phyloP scores from a whole-genome alignment of 2,113 vertebrate species.

The Sciurus niger region DNA sequence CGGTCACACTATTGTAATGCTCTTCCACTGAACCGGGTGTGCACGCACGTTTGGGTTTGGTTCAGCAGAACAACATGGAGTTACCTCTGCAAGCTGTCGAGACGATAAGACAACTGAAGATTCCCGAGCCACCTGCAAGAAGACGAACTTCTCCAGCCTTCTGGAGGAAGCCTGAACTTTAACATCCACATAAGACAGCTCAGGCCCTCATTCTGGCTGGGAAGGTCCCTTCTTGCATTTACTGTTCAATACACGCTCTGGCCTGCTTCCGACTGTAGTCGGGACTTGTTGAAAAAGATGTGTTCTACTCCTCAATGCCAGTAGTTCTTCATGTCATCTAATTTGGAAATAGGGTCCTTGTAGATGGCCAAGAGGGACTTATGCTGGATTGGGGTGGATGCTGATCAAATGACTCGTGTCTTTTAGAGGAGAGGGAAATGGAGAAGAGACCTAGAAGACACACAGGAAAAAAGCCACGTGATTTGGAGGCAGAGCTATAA shows the following conservation, averaged over 20 bases:
- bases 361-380: background rate
- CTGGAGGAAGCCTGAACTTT: background rate
- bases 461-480: background rate
- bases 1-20: background rate
- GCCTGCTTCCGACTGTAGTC: background rate
- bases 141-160: background rate
- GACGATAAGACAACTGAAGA: background rate
- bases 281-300: background rate
- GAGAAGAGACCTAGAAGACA: background rate
- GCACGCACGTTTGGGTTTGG: background rate
- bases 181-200: background rate
- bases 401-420: background rate
- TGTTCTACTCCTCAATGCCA: background rate
- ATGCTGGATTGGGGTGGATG: background rate
- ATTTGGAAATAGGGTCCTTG: background rate
- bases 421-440: background rate
- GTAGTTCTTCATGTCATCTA: background rate
- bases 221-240: background rate
- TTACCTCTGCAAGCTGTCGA: background rate
- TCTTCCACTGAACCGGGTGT: background rate
- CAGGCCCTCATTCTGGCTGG: background rate
- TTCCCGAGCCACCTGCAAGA: background rate
- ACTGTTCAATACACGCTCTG: background rate
- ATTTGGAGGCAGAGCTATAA: background rate
- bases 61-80: background rate